Conservation (phyloP, 2,888 invertebrate genomes). For the Caenorhabditis sp. region DNA sequence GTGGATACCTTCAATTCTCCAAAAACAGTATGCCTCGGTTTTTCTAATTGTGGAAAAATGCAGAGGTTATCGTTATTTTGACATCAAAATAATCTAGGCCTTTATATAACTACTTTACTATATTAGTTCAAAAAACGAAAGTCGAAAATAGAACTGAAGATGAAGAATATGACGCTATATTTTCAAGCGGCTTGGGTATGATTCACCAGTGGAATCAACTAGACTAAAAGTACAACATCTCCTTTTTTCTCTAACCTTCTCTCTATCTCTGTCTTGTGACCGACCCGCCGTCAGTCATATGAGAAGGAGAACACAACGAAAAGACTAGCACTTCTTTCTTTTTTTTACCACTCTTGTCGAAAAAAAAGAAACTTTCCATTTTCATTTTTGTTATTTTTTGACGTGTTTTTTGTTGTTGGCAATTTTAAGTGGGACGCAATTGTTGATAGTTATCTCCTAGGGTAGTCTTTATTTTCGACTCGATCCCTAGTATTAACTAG, state of each 20-base stretch:
- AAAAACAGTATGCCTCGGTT: too few relatives aligned
- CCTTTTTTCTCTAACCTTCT: neutral
- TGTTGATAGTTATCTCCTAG: neutral
- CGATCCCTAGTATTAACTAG: neutral
- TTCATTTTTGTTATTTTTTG: neutral
- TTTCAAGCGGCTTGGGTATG: neutral
- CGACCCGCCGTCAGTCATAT: conserved; percentile 44
- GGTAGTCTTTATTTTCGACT: neutral
- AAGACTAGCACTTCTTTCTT: neutral
- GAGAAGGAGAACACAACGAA: conserved; percentile 8
- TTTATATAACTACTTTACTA: too few relatives aligned
- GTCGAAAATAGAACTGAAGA: too few relatives aligned
- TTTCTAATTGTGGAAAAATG: too few relatives aligned
- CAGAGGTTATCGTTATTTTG: too few relatives aligned
- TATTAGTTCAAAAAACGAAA: too few relatives aligned
- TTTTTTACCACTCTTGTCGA: neutral
- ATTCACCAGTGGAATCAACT: neutral
- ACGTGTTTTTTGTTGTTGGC: neutral
- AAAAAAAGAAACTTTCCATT: neutral
- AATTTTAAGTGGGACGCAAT: neutral
- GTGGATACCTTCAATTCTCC: too few relatives aligned
- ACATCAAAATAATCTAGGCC: too few relatives aligned
- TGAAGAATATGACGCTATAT: too few relatives aligned
- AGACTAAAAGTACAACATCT: neutral
- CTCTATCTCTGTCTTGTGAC: conserved; percentile 28